These are phyloP conservation scores for Meriones unguiculatus DNA, from an alignment of 2,113 vertebrate species.

Conservation along the genomic window DNA sequence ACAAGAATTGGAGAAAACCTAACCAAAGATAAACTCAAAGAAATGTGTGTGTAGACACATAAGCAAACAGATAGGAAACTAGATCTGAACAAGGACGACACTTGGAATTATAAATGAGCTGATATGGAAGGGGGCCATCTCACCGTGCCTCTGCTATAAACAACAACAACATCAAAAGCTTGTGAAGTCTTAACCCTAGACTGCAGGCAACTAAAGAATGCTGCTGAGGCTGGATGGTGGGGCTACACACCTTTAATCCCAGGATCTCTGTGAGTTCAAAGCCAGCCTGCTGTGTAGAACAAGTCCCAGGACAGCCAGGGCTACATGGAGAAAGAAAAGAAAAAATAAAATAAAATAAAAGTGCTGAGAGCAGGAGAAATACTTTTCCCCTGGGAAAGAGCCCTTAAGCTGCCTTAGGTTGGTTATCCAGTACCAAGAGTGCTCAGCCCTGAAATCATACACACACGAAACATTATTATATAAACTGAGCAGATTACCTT, in stretches of 20 bases:
- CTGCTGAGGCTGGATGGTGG: not conserved
- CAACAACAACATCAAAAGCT: not conserved
- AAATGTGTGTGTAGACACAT: not conserved
- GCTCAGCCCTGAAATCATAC: not conserved
- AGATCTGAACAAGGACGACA: not conserved
- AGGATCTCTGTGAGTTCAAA: not conserved
- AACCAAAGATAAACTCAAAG: not conserved
- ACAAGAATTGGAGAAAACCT: not conserved
- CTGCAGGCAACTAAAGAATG: not conserved
- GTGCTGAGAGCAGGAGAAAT: not conserved
- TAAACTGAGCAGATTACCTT: not conserved
- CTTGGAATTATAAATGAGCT: not conserved
- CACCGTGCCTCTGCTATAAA: not conserved
- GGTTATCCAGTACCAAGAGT: not conserved
- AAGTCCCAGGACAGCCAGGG: not conserved
- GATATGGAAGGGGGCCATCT: not conserved
- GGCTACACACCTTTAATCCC: not conserved
- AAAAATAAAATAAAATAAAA: not conserved
- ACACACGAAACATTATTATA: not conserved
- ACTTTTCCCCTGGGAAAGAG: not conserved
- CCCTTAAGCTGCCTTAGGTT: not conserved
- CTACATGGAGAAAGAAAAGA: not conserved
- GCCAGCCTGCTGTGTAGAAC: not conserved
- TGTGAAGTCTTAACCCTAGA: not conserved
- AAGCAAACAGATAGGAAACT: not conserved